Evolutionary conservation across 64 coral and sea anemone genomes (phyloP).

Genomic region (Stylophora pistillata): DNA sequence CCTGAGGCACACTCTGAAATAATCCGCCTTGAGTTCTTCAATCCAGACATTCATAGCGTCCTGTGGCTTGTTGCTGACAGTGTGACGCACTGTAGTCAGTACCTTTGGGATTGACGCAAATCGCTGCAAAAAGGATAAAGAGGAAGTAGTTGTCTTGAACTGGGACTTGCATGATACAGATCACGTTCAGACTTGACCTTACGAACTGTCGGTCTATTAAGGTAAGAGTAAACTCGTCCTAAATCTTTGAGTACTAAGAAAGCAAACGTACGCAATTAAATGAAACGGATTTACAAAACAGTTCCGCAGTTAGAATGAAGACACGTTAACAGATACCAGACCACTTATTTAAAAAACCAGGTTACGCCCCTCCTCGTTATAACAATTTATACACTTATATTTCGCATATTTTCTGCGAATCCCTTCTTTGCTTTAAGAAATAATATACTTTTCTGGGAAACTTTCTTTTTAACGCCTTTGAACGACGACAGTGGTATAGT

Average conservation of each 20-base stretch:
- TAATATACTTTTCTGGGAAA: too few species aligned
- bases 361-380: background rate
- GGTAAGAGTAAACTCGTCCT: background rate
- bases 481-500: too few species aligned
- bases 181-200: too few species aligned
- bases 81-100: constrained; percentile 41
- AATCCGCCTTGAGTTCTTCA: constrained; percentile 19
- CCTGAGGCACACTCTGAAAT: constrained; percentile 7
- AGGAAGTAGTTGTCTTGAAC: background rate
- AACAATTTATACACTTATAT: too few species aligned
- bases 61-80: constrained; percentile 14
- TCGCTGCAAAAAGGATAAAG: background rate
- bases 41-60: constrained; percentile 34
- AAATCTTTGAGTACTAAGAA: background rate
- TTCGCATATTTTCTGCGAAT: too few species aligned
- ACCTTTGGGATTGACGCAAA: constrained; percentile 50
- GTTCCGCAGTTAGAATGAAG: background rate
- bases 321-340: background rate
- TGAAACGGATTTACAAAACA: background rate
- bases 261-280: background rate
- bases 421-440: too few species aligned
- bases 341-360: background rate
- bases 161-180: background rate
- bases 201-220: too few species aligned
- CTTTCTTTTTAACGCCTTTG: too few species aligned